Evolutionary conservation across 2,888 invertebrate genomes (phyloP).

Genomic region (Nomada fabriciana): DNA sequence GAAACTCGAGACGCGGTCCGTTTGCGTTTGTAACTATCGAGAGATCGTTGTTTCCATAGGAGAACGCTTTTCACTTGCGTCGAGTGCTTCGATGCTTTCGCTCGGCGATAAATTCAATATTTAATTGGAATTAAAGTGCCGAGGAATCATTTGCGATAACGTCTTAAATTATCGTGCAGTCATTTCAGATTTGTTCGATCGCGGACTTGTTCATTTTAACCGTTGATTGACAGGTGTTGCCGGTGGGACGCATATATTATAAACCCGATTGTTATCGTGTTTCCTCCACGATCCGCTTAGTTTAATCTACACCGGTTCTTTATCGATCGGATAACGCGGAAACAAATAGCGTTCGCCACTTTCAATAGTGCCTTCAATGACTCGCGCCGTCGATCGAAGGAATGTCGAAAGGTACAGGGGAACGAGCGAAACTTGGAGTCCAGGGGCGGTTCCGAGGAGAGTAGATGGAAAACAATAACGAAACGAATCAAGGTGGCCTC

Average conservation of each 20-base stretch:
- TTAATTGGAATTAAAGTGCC: not conserved
- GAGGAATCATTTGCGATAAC: not conserved
- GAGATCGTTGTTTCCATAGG: slow-evolving; percentile 28
- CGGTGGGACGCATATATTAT: not conserved
- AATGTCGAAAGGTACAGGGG: slow-evolving; percentile 18
- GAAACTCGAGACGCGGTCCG: slow-evolving; percentile 35
- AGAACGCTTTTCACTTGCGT: slow-evolving; percentile 14
- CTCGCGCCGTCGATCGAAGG: slow-evolving; percentile 2
- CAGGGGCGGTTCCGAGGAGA: not conserved
- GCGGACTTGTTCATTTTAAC: not conserved
- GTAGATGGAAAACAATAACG: slow-evolving; percentile 6
- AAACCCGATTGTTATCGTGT: slow-evolving; percentile 35
- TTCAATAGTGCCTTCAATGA: slow-evolving; percentile 23
- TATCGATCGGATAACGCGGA: slow-evolving; percentile 18
- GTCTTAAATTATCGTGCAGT: not conserved
- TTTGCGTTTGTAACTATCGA: slow-evolving; percentile 14
- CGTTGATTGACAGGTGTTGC: not conserved
- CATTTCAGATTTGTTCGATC: not conserved
- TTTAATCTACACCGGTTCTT: slow-evolving; percentile 13
- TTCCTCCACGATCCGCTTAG: slow-evolving; percentile 4
- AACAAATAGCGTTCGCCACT: slow-evolving; percentile 19
- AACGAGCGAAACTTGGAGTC: slow-evolving; percentile 1
- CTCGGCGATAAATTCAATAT: not conserved
- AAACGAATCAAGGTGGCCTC: not conserved
- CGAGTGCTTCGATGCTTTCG: not conserved